Evolutionary conservation across 1,140 invertebrate species (phyloP).

Genomic region (Colletes latitarsis): DNA sequence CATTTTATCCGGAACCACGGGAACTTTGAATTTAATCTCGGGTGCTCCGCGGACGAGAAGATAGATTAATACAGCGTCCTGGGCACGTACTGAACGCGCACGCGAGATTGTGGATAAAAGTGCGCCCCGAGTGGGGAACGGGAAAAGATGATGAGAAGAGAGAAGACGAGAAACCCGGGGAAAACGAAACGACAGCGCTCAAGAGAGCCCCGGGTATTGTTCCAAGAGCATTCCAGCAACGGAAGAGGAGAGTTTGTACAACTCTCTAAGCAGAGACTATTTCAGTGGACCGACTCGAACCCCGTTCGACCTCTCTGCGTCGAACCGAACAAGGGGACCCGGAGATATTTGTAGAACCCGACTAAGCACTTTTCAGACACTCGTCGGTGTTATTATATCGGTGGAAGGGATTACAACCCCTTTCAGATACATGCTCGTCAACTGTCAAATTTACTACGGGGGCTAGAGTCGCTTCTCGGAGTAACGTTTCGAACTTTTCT

Average conservation of each 20-base stretch:
- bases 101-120: slow-evolving; percentile 51
- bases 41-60: neutral
- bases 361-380: neutral
- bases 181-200: neutral
- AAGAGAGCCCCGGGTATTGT: slow-evolving; percentile 33
- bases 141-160: neutral
- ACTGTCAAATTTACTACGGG: neutral
- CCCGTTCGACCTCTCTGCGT: neutral
- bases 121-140: neutral
- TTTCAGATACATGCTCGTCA: neutral
- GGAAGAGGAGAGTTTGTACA: slow-evolving; percentile 43
- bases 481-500: too few relatives aligned
- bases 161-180: neutral
- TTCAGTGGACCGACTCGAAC: slow-evolving; percentile 19
- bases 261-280: slow-evolving; percentile 51
- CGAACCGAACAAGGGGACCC: neutral
- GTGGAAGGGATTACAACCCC: slow-evolving; percentile 1
- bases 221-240: slow-evolving; percentile 29
- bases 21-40: slow-evolving; percentile 24
- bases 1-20: neutral
- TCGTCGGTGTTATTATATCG: neutral
- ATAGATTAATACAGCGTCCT: slow-evolving; percentile 39
- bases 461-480: too few relatives aligned
- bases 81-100: slow-evolving; percentile 1
- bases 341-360: neutral